Evolutionary conservation across 2,888 invertebrate species (phyloP).

Genomic region (Selenia dentaria): DNA sequence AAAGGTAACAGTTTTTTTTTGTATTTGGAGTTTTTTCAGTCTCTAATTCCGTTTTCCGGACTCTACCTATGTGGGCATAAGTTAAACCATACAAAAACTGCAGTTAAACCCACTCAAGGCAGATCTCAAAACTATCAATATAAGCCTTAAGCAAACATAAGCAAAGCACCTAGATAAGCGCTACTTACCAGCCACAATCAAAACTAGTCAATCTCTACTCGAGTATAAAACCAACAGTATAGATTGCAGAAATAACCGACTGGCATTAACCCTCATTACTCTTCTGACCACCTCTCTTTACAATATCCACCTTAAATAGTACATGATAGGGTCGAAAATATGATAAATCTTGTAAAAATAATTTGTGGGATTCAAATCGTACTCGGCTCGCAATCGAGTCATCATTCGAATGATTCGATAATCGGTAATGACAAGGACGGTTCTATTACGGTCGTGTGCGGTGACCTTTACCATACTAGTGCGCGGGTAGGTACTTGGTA

Average conservation of each 20-base stretch:
- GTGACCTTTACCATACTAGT: constrained; percentile 58
- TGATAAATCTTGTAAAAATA: constrained; percentile 33
- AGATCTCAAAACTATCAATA: constrained; percentile 1
- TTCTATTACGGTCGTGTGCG: constrained; percentile 49
- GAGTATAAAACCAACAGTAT: constrained; percentile 73
- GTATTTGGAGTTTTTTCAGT: too few relatives aligned
- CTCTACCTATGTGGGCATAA: too few relatives aligned
- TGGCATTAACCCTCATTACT: constrained; percentile 76
- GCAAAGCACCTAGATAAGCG: constrained; percentile 52
- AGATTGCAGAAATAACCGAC: constrained; percentile 76
- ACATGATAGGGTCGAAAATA: constrained; percentile 38
- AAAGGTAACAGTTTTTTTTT: too few relatives aligned
- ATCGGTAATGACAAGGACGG: constrained; percentile 65
- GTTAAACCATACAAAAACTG: too few relatives aligned
- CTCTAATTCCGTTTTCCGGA: too few relatives aligned
- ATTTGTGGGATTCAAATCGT: constrained; percentile 51
- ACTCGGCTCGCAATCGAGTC: constrained; percentile 50
- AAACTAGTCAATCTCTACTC: constrained; percentile 64
- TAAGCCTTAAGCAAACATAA: constrained; percentile 44
- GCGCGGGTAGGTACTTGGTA: not conserved
- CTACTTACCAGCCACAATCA: constrained; percentile 62
- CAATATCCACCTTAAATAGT: constrained; percentile 35
- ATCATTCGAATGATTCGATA: constrained; percentile 69
- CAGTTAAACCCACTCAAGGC: not conserved
- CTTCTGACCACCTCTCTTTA: constrained; percentile 35